Conservation (phyloP, 2,113 vertebrate species). For the Plectropomus leopardus region DNA sequence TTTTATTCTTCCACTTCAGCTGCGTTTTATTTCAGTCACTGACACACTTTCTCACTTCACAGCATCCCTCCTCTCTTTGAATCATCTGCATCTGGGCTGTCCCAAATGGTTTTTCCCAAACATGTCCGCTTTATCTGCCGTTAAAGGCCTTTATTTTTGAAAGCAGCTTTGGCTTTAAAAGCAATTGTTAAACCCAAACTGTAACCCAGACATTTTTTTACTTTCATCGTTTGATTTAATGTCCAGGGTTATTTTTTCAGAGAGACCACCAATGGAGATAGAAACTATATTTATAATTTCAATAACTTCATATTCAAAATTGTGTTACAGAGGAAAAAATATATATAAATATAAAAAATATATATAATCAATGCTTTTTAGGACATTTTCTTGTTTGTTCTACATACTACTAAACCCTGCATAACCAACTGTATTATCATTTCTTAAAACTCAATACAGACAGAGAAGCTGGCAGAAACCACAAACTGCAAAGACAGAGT, state of each 20-base stretch:
- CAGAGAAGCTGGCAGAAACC: too few species aligned
- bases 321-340: too few species aligned
- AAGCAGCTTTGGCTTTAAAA: constrained; percentile 22
- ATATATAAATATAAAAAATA: too few species aligned
- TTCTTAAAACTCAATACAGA: too few species aligned
- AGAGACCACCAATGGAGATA: neutral
- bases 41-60: constrained; percentile 50
- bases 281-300: too few species aligned
- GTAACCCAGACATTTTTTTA: neutral
- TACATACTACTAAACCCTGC: too few species aligned
- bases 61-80: constrained; percentile 12
- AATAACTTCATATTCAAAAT: too few species aligned
- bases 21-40: constrained; percentile 46
- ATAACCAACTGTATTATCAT: too few species aligned
- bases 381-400: too few species aligned
- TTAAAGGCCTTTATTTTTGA: constrained; percentile 3
- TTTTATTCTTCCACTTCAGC: constrained; percentile 5
- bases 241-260: neutral
- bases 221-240: constrained; percentile 10
- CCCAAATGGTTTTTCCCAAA: constrained; percentile 15
- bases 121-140: constrained; percentile 17
- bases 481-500: too few species aligned
- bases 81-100: constrained; percentile 9
- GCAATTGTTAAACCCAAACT: constrained; percentile 8
- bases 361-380: too few species aligned